Evolutionary conservation across 1,140 invertebrate genomes (phyloP).

Genomic region (Brachionus asplanchnoidis): DNA sequence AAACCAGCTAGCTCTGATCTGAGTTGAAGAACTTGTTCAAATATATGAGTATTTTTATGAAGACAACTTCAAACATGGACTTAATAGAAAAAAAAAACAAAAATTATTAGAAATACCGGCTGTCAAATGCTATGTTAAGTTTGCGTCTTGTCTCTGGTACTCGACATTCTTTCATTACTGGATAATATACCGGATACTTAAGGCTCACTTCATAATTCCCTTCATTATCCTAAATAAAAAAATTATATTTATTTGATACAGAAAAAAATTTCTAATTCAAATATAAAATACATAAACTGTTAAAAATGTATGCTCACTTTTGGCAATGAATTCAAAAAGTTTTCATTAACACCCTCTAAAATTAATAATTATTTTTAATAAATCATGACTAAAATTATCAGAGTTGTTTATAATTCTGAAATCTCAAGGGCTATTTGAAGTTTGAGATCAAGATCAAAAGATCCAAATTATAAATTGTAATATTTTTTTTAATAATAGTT

Average conservation of each 20-base stretch:
- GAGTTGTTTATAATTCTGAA: too few relatives aligned
- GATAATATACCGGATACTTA: slow-evolving; percentile 62
- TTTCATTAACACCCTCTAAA: slow-evolving; percentile 35
- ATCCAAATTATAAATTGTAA: neutral
- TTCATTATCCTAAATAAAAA: slow-evolving; percentile 50
- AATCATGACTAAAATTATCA: too few relatives aligned
- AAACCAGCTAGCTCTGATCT: slow-evolving; percentile 58
- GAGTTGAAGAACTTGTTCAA: slow-evolving; percentile 60
- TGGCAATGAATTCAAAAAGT: slow-evolving; percentile 21
- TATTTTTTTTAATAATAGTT: too few relatives aligned
- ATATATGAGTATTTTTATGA: slow-evolving; percentile 58
- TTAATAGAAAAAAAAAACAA: slow-evolving; percentile 42
- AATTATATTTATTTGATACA: neutral
- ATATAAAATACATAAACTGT: neutral
- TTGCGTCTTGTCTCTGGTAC: slow-evolving; percentile 57
- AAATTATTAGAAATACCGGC: slow-evolving; percentile 49
- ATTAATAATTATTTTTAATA: neutral
- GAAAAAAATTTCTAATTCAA: neutral
- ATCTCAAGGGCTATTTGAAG: too few relatives aligned
- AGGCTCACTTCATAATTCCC: slow-evolving; percentile 59
- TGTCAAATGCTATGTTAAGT: slow-evolving; percentile 59
- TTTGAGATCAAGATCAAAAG: too few relatives aligned
- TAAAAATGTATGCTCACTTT: slow-evolving; percentile 32
- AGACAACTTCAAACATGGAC: slow-evolving; percentile 53
- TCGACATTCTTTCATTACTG: slow-evolving; percentile 59